Evolutionary conservation across 2,113 vertebrate species (phyloP), one percentile per base, ranked within the genome.

Genomic region (Aix galericulata): DNA sequence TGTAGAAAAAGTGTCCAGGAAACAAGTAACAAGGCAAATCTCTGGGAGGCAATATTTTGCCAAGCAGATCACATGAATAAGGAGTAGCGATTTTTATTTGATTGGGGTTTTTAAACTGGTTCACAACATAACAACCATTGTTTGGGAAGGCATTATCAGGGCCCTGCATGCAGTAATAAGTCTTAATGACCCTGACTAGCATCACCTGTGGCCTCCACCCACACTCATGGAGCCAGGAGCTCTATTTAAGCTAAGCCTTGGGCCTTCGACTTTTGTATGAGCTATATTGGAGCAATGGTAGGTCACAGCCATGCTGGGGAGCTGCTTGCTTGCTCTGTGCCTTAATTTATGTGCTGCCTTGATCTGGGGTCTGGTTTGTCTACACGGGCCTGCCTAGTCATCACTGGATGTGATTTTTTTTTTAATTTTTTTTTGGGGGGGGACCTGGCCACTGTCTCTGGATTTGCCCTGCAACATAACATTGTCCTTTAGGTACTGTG

Each of bases 261-360:
- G 7, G 0, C 0, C 0, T 31, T 48, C 0, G 0, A 0, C 40
- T 0, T 10, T 0, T 38, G 0, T 0, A 1, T 16, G 3, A 22
- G 44, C 29, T 80, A 64, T 80, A 18, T 6, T 86, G 50, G 13
- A 25, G 59, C 40, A 15, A 20, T 31, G 10, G 0, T 50, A 36
- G 5, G 22, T 56, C 1, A 1, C 15, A 10, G n/a, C 1, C 0
- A 1, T 44, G 9, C 13, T 55, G 1, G 71, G 3, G 3, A 38
- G 17, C 8, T 6, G 36, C 46, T 60, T 6, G 36, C 40, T 60
- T 21, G 32, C 21, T 44, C 38, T 64, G 11, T 29, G 4, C 22
- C 25, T 63, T 21, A 58, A 22, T 8, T 21, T 0, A 0, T 7
- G 10, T 29, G 23, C 13, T 75, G 42, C 8, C 11, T 64, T 80